Conservation (phyloP, 1,140 invertebrate species). For the Papilio polytes region DNA sequence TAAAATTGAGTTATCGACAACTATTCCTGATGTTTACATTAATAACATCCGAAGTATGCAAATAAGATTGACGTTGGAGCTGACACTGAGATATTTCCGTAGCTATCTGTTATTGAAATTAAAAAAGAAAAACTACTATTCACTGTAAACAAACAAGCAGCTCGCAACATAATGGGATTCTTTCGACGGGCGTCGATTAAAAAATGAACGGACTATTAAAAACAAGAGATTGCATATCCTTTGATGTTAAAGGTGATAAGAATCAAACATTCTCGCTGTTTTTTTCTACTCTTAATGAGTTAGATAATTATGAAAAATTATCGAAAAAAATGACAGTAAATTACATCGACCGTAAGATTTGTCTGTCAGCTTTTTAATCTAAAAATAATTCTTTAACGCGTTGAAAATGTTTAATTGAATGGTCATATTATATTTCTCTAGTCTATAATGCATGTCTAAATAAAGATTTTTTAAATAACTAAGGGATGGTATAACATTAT, state of each 20-base stretch:
- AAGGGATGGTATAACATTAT: background rate
- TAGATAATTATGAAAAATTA: conserved; percentile 30
- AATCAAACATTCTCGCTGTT: conserved; percentile 9
- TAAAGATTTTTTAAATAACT: background rate
- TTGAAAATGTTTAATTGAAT: background rate
- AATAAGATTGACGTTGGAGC: conserved; percentile 25
- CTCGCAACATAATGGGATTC: conserved; percentile 32
- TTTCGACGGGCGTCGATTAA: conserved; percentile 30
- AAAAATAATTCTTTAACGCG: background rate
- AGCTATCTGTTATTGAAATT: conserved; percentile 29
- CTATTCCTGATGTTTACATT: conserved; percentile 43
- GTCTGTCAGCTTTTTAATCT: conserved; percentile 2
- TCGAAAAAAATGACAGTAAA: background rate
- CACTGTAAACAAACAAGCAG: conserved; percentile 31
- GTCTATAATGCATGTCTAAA: background rate
- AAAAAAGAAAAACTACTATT: conserved; percentile 20
- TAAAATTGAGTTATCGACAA: conserved; percentile 51
- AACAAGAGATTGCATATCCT: conserved; percentile 35
- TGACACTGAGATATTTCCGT: conserved; percentile 38
- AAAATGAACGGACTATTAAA: conserved; percentile 37
- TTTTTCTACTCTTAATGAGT: conserved; percentile 31
- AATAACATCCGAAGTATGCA: conserved; percentile 39
- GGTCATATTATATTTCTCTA: background rate
- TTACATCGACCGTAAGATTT: background rate
- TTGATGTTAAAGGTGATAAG: conserved; percentile 37